These are phyloP conservation scores for Lycaena phlaeas DNA, from an alignment of 2,888 invertebrate species.

Conservation along the genomic window DNA sequence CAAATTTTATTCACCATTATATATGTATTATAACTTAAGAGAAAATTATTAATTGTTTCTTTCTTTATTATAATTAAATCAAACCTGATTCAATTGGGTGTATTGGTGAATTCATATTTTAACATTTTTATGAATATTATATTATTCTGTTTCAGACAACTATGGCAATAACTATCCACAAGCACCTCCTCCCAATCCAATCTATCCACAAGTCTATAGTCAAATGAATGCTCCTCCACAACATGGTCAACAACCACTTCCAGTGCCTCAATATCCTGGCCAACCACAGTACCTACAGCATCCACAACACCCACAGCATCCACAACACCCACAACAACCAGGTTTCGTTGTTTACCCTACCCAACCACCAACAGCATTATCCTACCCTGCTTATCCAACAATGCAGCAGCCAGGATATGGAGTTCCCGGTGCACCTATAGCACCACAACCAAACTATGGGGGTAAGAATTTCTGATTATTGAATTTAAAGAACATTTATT, in stretches of 20 bases:
- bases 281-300: constrained; percentile 20
- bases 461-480: too few species aligned
- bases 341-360: constrained; percentile 28
- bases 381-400: constrained; percentile 31
- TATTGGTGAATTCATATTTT: too few species aligned
- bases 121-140: too few species aligned
- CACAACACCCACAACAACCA: constrained; percentile 27
- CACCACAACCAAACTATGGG: too few species aligned
- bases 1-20: too few species aligned
- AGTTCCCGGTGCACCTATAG: constrained; percentile 20
- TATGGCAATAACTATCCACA: constrained; percentile 38
- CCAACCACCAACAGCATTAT: constrained; percentile 38
- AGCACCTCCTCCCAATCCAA: constrained; percentile 43
- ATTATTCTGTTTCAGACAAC: constrained; percentile 41
- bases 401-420: constrained; percentile 23
- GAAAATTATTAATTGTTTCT: too few species aligned
- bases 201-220: constrained; percentile 47
- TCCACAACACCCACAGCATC: constrained; percentile 19
- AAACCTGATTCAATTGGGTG: too few species aligned
- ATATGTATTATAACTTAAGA: too few species aligned
- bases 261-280: constrained; percentile 26
- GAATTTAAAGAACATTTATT: too few species aligned
- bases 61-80: too few species aligned
- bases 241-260: constrained; percentile 27
- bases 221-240: constrained; percentile 35